phyloP scores from a whole-genome alignment of 1,140 invertebrate genomes.

The Triops longicaudatus region DNA sequence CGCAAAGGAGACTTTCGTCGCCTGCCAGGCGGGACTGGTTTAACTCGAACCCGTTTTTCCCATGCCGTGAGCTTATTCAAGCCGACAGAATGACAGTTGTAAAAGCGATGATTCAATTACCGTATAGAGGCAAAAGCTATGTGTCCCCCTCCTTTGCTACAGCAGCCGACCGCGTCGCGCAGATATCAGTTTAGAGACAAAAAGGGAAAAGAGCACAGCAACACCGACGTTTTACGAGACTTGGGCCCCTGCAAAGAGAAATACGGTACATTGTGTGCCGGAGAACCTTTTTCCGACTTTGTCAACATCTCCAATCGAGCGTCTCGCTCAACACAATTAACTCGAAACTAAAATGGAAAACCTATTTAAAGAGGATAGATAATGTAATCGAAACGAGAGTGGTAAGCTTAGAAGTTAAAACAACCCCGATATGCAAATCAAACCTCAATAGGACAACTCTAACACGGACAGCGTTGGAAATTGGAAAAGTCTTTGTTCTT shows the following conservation, averaged over 20 bases:
- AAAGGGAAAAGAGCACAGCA: neutral
- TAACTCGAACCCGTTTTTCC: neutral
- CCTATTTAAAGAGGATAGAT: no score
- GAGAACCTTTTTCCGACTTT: no score
- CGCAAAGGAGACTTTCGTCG: constrained; percentile 9
- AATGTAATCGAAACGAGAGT: no score
- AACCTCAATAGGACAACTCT: no score
- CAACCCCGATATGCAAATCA: no score
- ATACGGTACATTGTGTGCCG: no score
- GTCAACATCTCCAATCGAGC: no score
- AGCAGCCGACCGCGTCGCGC: neutral
- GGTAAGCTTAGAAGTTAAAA: no score
- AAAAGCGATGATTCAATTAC: constrained; percentile 12
- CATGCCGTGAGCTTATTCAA: constrained; percentile 11
- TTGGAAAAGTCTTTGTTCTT: no score
- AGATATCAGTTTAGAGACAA: constrained; percentile 8
- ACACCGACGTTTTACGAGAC: neutral
- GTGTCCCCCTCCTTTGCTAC: neutral
- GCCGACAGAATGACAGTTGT: constrained; percentile 14
- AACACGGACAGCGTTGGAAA: no score
- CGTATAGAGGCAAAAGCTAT: constrained; percentile 11
- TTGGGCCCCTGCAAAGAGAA: neutral
- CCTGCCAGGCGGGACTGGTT: constrained; percentile 13
- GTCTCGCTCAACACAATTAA: no score
- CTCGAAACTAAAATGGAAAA: no score